Percentiles rank a stretch among this genome's conserved stretches.
Conservation (phyloP, 2,797 vertebrate species). For the Acanthiza pusilla region DNA sequence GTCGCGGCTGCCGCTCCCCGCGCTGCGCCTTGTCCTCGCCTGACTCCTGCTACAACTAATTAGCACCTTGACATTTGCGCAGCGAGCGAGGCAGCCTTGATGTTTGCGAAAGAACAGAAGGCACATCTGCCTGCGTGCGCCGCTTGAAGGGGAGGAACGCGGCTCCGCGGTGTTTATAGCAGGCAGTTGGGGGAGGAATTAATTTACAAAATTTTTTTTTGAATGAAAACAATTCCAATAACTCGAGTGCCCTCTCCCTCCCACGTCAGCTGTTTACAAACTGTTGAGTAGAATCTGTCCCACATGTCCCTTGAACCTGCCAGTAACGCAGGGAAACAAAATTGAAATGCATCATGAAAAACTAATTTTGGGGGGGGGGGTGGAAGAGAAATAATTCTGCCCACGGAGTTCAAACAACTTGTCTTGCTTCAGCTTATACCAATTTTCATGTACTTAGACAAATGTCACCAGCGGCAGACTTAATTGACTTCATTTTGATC, state of each 20-base stretch:
- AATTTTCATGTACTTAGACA: not conserved
- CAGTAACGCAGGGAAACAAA: not conserved
- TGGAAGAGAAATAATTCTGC: not conserved
- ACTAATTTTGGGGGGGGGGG: not conserved
- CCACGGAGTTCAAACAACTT: not conserved
- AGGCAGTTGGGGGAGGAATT: constrained; percentile 44
- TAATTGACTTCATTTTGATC: constrained; percentile 21
- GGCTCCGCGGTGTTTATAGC: not conserved
- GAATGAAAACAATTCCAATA: constrained; percentile 54
- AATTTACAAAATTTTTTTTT: constrained; percentile 49
- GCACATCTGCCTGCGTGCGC: constrained; percentile 56
- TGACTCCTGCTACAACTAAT: constrained; percentile 13
- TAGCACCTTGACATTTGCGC: constrained; percentile 48
- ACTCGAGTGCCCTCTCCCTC: constrained; percentile 43
- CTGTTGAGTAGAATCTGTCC: constrained; percentile 39
- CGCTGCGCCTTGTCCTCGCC: not conserved
- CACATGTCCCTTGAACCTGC: constrained; percentile 12
- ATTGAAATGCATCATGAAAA: not conserved
- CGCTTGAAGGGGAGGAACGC: constrained; percentile 7
- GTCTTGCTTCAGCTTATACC: not conserved
- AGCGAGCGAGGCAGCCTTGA: not conserved
- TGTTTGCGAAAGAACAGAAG: constrained; percentile 38
- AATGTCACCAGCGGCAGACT: not conserved
- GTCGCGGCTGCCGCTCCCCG: not conserved
- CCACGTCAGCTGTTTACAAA: constrained; percentile 59